Evolutionary conservation across 2,113 vertebrate genomes (phyloP).

Genomic region (Ageneiosus marmoratus): DNA sequence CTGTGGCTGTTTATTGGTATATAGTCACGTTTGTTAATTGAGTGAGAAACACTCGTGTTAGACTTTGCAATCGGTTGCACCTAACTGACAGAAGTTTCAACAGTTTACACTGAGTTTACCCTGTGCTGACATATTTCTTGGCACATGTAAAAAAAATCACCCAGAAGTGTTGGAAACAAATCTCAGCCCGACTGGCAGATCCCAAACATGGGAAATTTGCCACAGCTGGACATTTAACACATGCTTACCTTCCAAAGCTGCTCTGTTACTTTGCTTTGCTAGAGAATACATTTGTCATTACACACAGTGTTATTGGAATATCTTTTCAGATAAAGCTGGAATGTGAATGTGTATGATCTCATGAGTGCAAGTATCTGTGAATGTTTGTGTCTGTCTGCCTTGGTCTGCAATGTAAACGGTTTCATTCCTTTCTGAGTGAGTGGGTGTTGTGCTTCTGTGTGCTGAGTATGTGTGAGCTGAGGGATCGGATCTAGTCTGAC

Average conservation of each 20-base stretch:
- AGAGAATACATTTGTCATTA: constrained; percentile 21
- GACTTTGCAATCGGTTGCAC: constrained; percentile 29
- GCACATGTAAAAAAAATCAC: constrained; percentile 28
- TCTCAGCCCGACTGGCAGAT: constrained; percentile 41
- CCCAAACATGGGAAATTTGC: constrained; percentile 19
- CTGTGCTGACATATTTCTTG: constrained; percentile 58
- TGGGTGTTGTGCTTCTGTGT: constrained; percentile 28
- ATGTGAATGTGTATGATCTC: constrained; percentile 23
- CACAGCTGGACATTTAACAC: constrained; percentile 29
- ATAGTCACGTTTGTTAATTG: constrained; percentile 31
- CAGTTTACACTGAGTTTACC: constrained; percentile 56
- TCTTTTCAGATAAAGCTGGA: constrained; percentile 45
- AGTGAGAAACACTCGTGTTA: constrained; percentile 43
- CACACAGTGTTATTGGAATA: constrained; percentile 41
- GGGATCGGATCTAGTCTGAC: constrained; percentile 22
- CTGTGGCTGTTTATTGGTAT: constrained; percentile 28
- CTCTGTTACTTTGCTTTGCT: constrained; percentile 35
- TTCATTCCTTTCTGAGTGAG: constrained; percentile 30
- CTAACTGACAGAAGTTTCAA: constrained; percentile 35
- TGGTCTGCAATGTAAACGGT: not conserved
- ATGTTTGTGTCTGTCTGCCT: constrained; percentile 20
- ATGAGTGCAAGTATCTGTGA: constrained; percentile 24
- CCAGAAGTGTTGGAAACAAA: constrained; percentile 22
- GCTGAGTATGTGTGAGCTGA: constrained; percentile 16
- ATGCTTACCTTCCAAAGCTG: constrained; percentile 38